Base-by-base conservation (phyloP, 1,140 invertebrate genomes). In the Trinorchestia longiramus region DNA sequence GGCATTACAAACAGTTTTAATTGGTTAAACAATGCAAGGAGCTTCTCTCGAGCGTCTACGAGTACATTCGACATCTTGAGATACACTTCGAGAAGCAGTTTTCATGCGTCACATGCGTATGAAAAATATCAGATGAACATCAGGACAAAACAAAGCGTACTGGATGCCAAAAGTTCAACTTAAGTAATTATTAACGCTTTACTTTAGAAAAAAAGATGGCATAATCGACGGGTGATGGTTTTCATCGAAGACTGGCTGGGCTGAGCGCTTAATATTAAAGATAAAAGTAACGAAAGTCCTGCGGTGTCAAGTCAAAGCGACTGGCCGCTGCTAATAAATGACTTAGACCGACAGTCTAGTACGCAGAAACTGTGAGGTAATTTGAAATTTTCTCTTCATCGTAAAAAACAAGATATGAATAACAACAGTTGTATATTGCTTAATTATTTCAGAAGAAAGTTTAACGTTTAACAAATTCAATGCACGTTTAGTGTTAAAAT, bases 1-100 rank as follows among this genome's bases (percentile, higher is more conserved):
- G 88, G 88, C 88, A 91, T 42, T 91, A 91, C 41, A 91, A 91
- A 91, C 88, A 91, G 88, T 43, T 77, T 77, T 77, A 77, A 77
- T 77, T 36, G 62, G 62, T 28, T 77, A 77, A 77, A 77, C 62
- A 77, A 77, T 77, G 28, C 62, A 1, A 77, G 62, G 62, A 77
- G 62, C 62, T 77, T 77, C 62, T 1, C 15, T 3, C 36, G 62
- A 23, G 62, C 62, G 62, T 36, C 62, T 53, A 19, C 6, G 47
- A 8, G 47, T 53, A n/a, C n/a, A n/a, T n/a, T n/a, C n/a, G 28
- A 28, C 28, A 77, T 36, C 1, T 77, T 36, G 15, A 77, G 62
- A 77, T 28, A 28, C 62, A 36, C 62, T 11, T 23, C 11, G 11
- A 1, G 15, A 36, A 77, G 62, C 62, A 11, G 11, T 77, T 3